These are phyloP conservation scores for Clavelina lepadiformis DNA, from an alignment of 23 tunicate genomes.

Conservation along the genomic window DNA sequence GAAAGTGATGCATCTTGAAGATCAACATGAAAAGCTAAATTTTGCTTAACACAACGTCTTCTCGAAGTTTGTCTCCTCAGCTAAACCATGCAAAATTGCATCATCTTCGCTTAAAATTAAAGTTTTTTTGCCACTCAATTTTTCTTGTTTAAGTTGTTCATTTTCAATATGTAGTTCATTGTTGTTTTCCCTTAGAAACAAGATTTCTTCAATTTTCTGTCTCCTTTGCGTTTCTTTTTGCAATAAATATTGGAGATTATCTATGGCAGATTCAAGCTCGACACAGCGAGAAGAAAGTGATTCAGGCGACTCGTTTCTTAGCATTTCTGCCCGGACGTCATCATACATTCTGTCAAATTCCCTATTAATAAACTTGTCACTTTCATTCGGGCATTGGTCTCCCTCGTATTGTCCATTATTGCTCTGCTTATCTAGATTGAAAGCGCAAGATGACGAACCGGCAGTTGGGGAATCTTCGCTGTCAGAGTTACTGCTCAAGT, in stretches of 20 bases:
- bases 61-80: too few relatives aligned
- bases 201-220: slow-evolving; percentile 31
- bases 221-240: slow-evolving; percentile 40
- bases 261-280: slow-evolving; percentile 55
- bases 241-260: slow-evolving; percentile 38
- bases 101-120: too few relatives aligned
- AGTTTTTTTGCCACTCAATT: too few relatives aligned
- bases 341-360: slow-evolving; percentile 59
- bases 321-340: slow-evolving; percentile 37
- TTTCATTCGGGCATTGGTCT: neutral
- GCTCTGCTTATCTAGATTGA: slow-evolving; percentile 3
- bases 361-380: slow-evolving; percentile 14
- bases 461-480: neutral
- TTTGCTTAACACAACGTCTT: too few relatives aligned
- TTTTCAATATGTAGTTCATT: slow-evolving; percentile 36
- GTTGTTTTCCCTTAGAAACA: slow-evolving; percentile 23
- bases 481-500: slow-evolving; percentile 11
- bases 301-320: slow-evolving; percentile 23
- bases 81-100: too few relatives aligned
- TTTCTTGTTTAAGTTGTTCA: too few relatives aligned
- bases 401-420: neutral
- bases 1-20: too few relatives aligned
- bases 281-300: slow-evolving; percentile 29
- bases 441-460: neutral
- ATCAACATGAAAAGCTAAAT: too few relatives aligned